A percentile compares a stretch with the other conserved stretches of the same genome.
These are phyloP conservation scores for Astyanax mexicanus DNA, from an alignment of 2,797 vertebrate genomes.

Conservation along the genomic window DNA sequence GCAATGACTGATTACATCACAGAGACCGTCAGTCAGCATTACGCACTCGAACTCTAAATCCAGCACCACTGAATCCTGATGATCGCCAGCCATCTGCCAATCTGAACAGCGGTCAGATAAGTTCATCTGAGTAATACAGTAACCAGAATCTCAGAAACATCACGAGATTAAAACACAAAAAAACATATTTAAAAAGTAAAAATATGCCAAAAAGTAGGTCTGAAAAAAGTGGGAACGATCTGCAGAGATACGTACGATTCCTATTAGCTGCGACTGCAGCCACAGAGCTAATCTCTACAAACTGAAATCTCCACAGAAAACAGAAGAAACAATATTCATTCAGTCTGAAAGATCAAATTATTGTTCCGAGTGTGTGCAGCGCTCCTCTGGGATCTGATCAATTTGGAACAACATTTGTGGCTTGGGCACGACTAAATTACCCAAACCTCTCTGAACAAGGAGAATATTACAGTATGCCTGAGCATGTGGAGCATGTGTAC, in stretches of 20 bases:
- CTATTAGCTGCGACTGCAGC: conserved; percentile 2
- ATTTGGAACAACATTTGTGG: conserved; percentile 52
- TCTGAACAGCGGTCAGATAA: neutral
- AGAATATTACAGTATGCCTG: conserved; percentile 17
- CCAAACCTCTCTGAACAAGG: conserved; percentile 45
- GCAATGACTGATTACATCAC: conserved; percentile 15
- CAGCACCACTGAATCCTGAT: neutral
- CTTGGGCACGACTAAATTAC: conserved; percentile 43
- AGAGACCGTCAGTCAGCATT: neutral
- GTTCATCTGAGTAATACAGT: neutral
- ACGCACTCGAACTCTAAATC: neutral
- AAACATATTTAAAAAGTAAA: neutral
- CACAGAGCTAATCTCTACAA: conserved; percentile 8
- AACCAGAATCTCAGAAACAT: neutral
- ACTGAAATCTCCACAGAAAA: conserved; percentile 4
- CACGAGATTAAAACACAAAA: neutral
- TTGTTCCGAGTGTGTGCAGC: conserved; percentile 42
- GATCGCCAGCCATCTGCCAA: conserved; percentile 10
- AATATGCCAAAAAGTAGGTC: neutral
- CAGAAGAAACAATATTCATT: conserved; percentile 24
- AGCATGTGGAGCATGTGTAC: conserved; percentile 14
- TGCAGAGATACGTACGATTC: neutral
- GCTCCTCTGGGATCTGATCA: conserved; percentile 41
- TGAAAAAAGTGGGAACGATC: neutral
- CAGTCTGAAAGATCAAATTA: conserved; percentile 53